A percentile compares a stretch with the other conserved stretches of the same genome.
phyloP scores from a whole-genome alignment of 2,888 invertebrate genomes.

The Hydrotaea diabolus region DNA sequence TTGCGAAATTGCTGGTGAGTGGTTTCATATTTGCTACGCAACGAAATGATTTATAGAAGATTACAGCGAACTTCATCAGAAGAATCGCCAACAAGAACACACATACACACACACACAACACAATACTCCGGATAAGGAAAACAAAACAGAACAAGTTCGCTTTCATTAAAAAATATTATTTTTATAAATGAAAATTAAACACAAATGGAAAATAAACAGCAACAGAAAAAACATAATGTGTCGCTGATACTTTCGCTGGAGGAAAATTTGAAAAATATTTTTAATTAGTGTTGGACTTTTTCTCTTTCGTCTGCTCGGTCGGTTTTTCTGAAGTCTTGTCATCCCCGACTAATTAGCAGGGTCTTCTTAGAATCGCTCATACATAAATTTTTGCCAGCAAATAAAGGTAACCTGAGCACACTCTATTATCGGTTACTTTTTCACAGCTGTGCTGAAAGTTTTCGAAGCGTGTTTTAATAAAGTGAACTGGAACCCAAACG shows the following conservation, averaged over 20 bases:
- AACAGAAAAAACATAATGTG: not conserved
- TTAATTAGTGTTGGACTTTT: not conserved
- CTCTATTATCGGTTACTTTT: not conserved
- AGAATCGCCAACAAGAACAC: too few species aligned
- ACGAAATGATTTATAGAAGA: conserved; percentile 29
- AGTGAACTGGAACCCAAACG: not conserved
- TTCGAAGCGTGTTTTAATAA: not conserved
- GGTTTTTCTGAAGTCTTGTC: not conserved
- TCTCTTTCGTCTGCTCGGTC: not conserved
- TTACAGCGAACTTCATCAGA: not conserved
- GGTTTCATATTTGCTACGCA: conserved; percentile 24
- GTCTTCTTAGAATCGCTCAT: not conserved
- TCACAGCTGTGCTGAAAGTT: conserved; percentile 3
- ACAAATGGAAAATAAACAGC: not conserved
- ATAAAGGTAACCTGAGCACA: not conserved
- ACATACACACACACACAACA: not conserved
- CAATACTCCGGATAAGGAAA: not conserved
- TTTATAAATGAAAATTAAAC: conserved; percentile 5
- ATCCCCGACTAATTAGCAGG: conserved; percentile 3
- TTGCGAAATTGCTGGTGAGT: conserved; percentile 20
- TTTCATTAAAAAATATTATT: conserved; percentile 28
- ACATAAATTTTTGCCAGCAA: not conserved
- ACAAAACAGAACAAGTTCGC: not conserved
- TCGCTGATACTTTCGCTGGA: not conserved
- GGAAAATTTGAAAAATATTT: not conserved